Evolutionary conservation across 2,797 vertebrate genomes (phyloP), one percentile per base, ranked within the genome.

Genomic region (Mastacembelus armatus): DNA sequence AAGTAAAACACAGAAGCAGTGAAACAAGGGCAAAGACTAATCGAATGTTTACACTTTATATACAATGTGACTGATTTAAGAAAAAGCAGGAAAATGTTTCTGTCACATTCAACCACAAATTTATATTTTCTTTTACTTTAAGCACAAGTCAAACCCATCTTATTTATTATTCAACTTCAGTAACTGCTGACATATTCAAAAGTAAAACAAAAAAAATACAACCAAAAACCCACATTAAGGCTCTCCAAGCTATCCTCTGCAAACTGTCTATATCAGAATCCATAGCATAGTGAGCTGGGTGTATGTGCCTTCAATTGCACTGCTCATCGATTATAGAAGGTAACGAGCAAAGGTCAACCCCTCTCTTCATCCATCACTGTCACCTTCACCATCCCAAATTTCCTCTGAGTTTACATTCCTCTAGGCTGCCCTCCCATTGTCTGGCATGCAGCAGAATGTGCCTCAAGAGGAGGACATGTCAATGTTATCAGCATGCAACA

Each of bases 401-500:
- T 58, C 56, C 64, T 27, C 35, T 2, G 51, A 47, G 71, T 59
- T 61, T 57, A 57, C 35, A 15, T 64, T 62, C 65, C 48, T 68
- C 63, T 29, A 58, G 18, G 47, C 58, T 59, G 18, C 24, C 45
- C 69, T 59, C 59, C 52, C 52, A 59, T 81, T 78, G 82, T 79
- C 75, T 81, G 55, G 55, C 68, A 11, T 48, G 64, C 64, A 47
- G 81, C 77, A 33, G 66, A 60, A 77, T 59, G 57, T 54, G 64
- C 74, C n/a, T 52, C 40, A 18, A 83, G 83, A 84, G 66, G 71
- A 84, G 82, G 74, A 80, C 84, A 63, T 29, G 72, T 89, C 89
- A 87, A 83, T 90, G 90, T 91, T 92, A 92, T 92, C 90, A 84
- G 85, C 77, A 56, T 58, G 83, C 78, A 72, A 77, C 91, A 92